phyloP scores from a whole-genome alignment of 2,888 invertebrate species.

The Lasioglossum vierecki region DNA sequence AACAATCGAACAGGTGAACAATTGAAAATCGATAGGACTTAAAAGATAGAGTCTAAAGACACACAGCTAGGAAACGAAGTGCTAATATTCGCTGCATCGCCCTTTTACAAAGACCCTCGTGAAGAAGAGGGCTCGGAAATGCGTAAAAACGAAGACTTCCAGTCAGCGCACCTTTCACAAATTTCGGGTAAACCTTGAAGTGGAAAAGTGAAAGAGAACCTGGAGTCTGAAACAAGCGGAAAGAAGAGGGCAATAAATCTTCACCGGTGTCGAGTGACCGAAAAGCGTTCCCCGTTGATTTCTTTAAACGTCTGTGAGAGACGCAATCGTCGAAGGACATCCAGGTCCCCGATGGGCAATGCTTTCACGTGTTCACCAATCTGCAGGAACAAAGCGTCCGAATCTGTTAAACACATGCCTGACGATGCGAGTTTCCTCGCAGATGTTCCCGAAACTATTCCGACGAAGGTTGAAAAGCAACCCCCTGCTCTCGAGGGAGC shows the following conservation, averaged over 20 bases:
- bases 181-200: not conserved
- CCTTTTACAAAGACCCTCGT: too few relatives aligned
- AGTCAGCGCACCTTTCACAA: not conserved
- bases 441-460: slow-evolving; percentile 1
- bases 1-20: too few relatives aligned
- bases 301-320: not conserved
- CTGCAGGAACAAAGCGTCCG: not conserved
- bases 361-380: not conserved
- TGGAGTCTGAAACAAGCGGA: not conserved
- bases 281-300: not conserved
- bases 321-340: not conserved
- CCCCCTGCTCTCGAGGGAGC: not conserved
- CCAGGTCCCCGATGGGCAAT: not conserved
- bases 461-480: not conserved
- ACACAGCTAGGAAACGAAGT: too few relatives aligned
- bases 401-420: slow-evolving; percentile 10
- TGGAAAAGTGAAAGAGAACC: not conserved
- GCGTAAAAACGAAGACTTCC: too few relatives aligned
- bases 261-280: not conserved
- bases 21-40: too few relatives aligned
- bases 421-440: not conserved
- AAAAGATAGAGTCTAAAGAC: too few relatives aligned
- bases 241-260: not conserved
- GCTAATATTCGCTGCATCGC: too few relatives aligned
- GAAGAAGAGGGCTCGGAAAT: too few relatives aligned